Evolutionary conservation across 1,140 invertebrate species (phyloP).

Genomic region (Tetramorium alpestre): DNA sequence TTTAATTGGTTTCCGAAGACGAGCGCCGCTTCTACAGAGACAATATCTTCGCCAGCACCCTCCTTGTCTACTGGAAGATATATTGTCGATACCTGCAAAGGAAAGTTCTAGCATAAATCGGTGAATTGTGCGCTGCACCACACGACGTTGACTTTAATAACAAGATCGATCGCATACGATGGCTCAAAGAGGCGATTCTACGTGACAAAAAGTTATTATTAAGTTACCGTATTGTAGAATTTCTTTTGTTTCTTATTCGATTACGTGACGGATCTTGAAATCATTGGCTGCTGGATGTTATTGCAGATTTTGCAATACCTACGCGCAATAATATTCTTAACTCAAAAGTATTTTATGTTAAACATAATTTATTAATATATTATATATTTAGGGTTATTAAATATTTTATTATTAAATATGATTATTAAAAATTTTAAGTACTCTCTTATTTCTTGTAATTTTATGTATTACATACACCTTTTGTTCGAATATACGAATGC

Average conservation of each 20-base stretch:
- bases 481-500: background rate
- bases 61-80: conserved; percentile 25
- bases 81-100: conserved; percentile 42
- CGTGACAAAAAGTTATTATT: conserved; percentile 31
- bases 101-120: conserved; percentile 55
- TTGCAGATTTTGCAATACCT: background rate
- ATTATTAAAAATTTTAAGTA: background rate
- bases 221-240: background rate
- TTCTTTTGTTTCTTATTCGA: background rate
- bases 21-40: background rate
- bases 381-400: too few relatives aligned
- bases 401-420: background rate
- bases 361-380: too few relatives aligned
- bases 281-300: conserved; percentile 24
- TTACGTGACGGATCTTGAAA: background rate
- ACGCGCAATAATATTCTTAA: background rate
- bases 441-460: background rate
- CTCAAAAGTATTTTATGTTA: conserved; percentile 4
- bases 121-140: background rate
- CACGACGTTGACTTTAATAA: conserved; percentile 34
- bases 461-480: background rate
- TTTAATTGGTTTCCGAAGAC: conserved; percentile 26
- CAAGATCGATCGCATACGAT: conserved; percentile 43
- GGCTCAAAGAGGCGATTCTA: conserved; percentile 22
- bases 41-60: conserved; percentile 26